Percentiles rank a stretch among this genome's conserved stretches.
phyloP scores from a whole-genome alignment of 1,140 invertebrate species.

The Periplaneta americana region DNA sequence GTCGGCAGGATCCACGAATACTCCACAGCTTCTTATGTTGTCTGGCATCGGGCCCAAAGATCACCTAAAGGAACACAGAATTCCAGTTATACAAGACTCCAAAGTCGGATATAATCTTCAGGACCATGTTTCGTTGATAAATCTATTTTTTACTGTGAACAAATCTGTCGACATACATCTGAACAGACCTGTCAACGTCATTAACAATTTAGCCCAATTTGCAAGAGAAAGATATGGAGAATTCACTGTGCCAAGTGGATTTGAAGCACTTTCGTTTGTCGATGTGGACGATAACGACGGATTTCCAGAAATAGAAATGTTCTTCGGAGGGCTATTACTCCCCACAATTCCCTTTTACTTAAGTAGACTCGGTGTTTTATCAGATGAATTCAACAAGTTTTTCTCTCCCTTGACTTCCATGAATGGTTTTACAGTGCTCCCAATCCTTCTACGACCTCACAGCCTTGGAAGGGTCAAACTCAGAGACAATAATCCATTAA shows the following conservation, averaged over 20 bases:
- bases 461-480: constrained; percentile 31
- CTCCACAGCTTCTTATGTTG: constrained; percentile 63
- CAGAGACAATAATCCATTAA: constrained; percentile 68
- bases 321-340: constrained; percentile 11
- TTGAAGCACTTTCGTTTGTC: constrained; percentile 5
- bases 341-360: background rate
- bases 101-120: constrained; percentile 64
- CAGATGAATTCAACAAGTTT: constrained; percentile 10
- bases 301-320: constrained; percentile 68
- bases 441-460: constrained; percentile 68
- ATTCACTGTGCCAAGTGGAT: constrained; percentile 42
- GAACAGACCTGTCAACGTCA: constrained; percentile 18
- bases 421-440: constrained; percentile 29
- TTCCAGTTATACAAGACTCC: constrained; percentile 56
- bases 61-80: constrained; percentile 59
- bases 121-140: constrained; percentile 66
- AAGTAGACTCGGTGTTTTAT: constrained; percentile 19
- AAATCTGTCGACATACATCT: constrained; percentile 29
- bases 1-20: constrained; percentile 60
- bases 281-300: constrained; percentile 42
- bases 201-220: constrained; percentile 38
- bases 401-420: background rate
- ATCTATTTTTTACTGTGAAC: constrained; percentile 50
- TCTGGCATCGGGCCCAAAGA: constrained; percentile 67
- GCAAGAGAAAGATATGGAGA: constrained; percentile 39